These are phyloP conservation scores for Lasiommata megera DNA, from an alignment of 2,888 invertebrate species.

Conservation along the genomic window DNA sequence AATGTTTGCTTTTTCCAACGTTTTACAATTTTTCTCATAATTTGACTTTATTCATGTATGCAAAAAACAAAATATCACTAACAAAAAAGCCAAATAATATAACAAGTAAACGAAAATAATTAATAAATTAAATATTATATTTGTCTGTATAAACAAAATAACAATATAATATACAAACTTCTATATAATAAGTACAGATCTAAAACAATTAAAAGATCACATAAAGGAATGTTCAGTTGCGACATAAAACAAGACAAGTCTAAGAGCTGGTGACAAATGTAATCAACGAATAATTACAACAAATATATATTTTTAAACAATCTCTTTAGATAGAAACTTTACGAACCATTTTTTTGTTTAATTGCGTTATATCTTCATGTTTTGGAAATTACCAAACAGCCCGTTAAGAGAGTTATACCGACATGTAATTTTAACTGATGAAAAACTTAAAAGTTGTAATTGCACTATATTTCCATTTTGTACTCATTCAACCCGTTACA, in stretches of 20 bases:
- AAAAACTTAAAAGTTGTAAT: too few species aligned
- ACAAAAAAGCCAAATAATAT: background rate
- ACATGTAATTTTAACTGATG: too few species aligned
- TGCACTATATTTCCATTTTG: too few species aligned
- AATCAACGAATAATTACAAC: too few species aligned
- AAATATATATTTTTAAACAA: too few species aligned
- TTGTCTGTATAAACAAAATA: background rate
- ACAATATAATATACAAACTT: background rate
- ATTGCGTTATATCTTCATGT: too few species aligned
- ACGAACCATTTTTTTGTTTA: too few species aligned
- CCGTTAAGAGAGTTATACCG: too few species aligned
- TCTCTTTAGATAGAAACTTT: too few species aligned
- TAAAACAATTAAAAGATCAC: conserved; percentile 22
- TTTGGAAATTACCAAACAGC: too few species aligned
- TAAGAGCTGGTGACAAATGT: background rate
- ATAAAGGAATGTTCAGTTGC: conserved; percentile 25
- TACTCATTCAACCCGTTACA: too few species aligned
- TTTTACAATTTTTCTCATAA: background rate
- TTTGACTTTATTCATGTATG: background rate
- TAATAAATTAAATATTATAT: background rate
- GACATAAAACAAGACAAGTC: conserved; percentile 5
- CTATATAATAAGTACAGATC: conserved; percentile 21
- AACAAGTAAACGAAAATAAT: background rate
- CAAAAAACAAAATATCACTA: background rate
- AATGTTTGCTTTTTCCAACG: background rate